Percentiles rank a stretch among this genome's conserved stretches.
Evolutionary conservation across 2,113 vertebrate genomes (phyloP).

Genomic region (Nesogale talazaci): DNA sequence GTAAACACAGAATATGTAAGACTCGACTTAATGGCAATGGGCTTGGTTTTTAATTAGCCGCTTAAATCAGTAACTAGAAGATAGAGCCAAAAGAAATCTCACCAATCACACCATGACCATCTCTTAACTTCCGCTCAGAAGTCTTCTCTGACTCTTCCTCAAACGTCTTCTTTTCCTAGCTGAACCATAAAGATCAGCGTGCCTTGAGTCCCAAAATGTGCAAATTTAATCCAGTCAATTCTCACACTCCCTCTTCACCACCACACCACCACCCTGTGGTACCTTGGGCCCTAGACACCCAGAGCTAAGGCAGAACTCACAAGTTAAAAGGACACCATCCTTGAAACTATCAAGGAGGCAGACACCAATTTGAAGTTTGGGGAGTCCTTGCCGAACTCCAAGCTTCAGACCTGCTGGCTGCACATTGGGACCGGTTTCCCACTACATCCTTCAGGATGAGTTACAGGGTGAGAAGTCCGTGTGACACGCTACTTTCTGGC

Average conservation of each 20-base stretch:
- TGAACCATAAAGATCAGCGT: neutral
- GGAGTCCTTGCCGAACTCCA: neutral
- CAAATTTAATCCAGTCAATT: neutral
- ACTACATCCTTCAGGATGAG: too few relatives aligned
- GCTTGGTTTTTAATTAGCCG: neutral
- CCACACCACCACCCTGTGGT: neutral
- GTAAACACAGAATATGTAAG: too few relatives aligned
- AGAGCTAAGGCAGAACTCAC: neutral
- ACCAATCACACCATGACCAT: neutral
- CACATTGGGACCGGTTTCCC: too few relatives aligned
- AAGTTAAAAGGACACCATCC: neutral
- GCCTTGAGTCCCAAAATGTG: neutral
- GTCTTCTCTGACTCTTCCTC: conserved; percentile 14
- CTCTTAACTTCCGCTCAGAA: conserved; percentile 22
- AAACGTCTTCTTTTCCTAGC: conserved; percentile 3
- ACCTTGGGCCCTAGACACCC: neutral
- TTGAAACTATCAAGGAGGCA: neutral
- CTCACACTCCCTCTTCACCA: neutral
- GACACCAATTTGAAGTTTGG: neutral
- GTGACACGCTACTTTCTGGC: neutral
- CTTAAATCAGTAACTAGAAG: neutral
- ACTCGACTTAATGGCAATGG: neutral
- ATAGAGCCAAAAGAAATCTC: neutral
- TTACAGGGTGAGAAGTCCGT: too few relatives aligned
- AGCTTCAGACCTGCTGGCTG: neutral